These are phyloP conservation scores for Meghimatium bilineatum DNA, from an alignment of 2,888 invertebrate genomes.

Conservation along the genomic window DNA sequence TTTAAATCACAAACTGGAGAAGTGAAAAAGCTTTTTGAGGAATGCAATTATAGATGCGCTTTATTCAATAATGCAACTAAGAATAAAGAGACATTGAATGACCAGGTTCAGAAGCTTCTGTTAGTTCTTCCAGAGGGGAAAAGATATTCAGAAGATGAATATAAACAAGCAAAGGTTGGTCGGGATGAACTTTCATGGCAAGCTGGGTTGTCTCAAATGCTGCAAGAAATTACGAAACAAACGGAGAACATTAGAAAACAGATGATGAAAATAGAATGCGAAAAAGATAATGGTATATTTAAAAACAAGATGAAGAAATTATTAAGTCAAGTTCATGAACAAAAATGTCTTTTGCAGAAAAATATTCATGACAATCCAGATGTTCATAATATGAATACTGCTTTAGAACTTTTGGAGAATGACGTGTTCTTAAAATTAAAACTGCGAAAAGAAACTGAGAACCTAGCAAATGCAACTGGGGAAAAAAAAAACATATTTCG, in stretches of 20 bases:
- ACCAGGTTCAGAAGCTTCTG: constrained; percentile 5
- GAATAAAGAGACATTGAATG: not conserved
- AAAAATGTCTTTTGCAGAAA: not conserved
- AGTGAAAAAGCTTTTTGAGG: constrained; percentile 27
- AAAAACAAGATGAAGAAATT: not conserved
- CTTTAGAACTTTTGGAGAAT: no score
- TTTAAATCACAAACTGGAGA: constrained; percentile 4
- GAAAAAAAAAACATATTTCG: no score
- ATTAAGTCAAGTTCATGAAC: not conserved
- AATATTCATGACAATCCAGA: not conserved
- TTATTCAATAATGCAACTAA: constrained; percentile 30
- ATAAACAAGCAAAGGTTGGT: not conserved
- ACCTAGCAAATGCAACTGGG: no score
- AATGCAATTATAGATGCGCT: constrained; percentile 30
- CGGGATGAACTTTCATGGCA: not conserved
- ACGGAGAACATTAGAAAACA: not conserved
- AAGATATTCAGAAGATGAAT: not conserved
- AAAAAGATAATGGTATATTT: not conserved
- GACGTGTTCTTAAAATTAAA: no score
- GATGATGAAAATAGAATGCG: not conserved
- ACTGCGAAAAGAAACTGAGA: no score
- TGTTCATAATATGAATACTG: no score
- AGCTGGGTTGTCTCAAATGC: not conserved
- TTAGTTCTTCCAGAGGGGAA: not conserved
- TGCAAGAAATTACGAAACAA: not conserved